These are phyloP conservation scores for Echinops telfairi DNA, from an alignment of 2,113 vertebrate genomes.

Conservation along the genomic window DNA sequence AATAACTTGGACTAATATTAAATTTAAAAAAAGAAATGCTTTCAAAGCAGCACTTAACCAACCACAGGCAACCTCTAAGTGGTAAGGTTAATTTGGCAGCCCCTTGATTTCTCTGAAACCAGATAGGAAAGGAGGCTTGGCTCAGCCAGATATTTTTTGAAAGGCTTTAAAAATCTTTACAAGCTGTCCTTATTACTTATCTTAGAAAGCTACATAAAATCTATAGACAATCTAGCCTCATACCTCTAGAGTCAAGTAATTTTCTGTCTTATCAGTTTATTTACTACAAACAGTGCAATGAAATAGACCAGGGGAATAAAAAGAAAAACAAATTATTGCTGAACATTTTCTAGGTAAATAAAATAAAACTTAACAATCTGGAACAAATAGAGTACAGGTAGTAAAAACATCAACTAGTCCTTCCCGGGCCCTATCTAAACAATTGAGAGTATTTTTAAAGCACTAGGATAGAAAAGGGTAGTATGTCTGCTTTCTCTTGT, in stretches of 20 bases:
- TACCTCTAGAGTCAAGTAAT: conserved; percentile 8
- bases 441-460: neutral
- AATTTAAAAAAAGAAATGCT: conserved; percentile 31
- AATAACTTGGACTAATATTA: neutral
- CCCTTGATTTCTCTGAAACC: neutral
- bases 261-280: conserved; percentile 40
- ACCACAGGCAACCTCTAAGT: neutral
- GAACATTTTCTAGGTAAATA: neutral
- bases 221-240: conserved; percentile 21
- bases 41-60: conserved; percentile 12
- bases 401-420: neutral
- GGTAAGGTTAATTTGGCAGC: neutral
- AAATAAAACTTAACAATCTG: neutral
- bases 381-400: neutral
- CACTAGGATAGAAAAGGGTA: neutral
- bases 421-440: neutral
- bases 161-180: conserved; percentile 48
- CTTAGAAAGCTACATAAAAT: conserved; percentile 31
- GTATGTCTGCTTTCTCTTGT: neutral
- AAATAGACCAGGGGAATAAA: conserved; percentile 1
- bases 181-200: conserved; percentile 2
- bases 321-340: neutral
- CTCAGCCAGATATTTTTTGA: conserved; percentile 31
- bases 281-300: conserved; percentile 47
- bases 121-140: conserved; percentile 4